These are phyloP conservation scores for Apotomis betuletana DNA, from an alignment of 2,888 invertebrate species.

Conservation along the genomic window DNA sequence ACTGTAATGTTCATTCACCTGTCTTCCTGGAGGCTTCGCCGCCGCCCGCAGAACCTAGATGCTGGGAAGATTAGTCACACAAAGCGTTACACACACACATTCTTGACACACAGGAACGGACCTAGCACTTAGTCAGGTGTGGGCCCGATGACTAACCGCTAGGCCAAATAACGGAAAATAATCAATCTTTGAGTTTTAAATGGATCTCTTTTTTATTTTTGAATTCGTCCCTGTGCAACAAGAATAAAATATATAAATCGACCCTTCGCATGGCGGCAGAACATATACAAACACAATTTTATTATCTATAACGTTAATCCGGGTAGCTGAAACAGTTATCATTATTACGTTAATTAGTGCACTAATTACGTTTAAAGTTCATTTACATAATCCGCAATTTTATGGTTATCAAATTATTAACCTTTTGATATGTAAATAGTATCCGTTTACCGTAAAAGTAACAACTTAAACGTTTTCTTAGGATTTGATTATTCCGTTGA, in stretches of 20 bases:
- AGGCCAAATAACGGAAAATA: not conserved
- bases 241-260: slow-evolving; percentile 13
- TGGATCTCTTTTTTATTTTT: not conserved
- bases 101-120: slow-evolving; percentile 24
- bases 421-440: slow-evolving; percentile 1
- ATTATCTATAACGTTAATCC: slow-evolving; percentile 16
- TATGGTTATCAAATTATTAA: slow-evolving; percentile 14
- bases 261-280: slow-evolving; percentile 41
- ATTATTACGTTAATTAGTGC: slow-evolving; percentile 20
- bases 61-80: slow-evolving; percentile 31
- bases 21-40: not conserved
- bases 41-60: slow-evolving; percentile 12
- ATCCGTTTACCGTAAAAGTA: not conserved
- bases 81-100: slow-evolving; percentile 2
- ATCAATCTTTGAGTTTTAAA: not conserved
- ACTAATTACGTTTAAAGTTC: slow-evolving; percentile 28
- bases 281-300: slow-evolving; percentile 11
- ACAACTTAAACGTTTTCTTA: not conserved
- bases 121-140: slow-evolving; percentile 21
- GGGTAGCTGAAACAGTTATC: slow-evolving; percentile 29
- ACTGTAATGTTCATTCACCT: slow-evolving; percentile 11
- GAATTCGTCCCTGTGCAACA: slow-evolving; percentile 28
- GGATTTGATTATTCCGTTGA: slow-evolving; percentile 59
- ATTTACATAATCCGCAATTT: not conserved
- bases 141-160: slow-evolving; percentile 32